A percentile compares a stretch with the other conserved stretches of the same genome.
phyloP scores from a whole-genome alignment of 2,888 invertebrate species.

The Drosophila paranaensis region DNA sequence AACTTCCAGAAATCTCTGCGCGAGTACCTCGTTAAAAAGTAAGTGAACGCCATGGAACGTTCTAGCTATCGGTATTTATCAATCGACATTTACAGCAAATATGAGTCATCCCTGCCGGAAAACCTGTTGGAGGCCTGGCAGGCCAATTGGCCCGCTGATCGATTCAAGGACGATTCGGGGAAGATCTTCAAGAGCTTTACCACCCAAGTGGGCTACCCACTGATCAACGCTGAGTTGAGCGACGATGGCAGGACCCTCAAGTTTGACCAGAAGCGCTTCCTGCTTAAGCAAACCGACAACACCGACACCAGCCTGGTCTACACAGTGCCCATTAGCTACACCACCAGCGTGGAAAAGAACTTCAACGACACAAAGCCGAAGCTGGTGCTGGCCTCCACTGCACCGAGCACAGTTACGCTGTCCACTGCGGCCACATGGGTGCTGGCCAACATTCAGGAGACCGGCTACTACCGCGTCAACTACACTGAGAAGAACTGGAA shows the following conservation, averaged over 20 bases:
- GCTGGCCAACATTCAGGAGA: conserved; percentile 82
- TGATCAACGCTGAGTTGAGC: conserved; percentile 85
- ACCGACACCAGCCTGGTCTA: conserved; percentile 62
- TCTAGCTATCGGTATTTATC: not conserved
- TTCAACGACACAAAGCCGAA: conserved; percentile 71
- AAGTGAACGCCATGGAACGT: conserved; percentile 39
- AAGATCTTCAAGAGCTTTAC: conserved; percentile 87
- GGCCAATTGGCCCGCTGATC: conserved; percentile 69
- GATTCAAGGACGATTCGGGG: conserved; percentile 68
- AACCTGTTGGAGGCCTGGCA: conserved; percentile 86
- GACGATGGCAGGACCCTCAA: conserved; percentile 45
- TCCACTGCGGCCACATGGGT: conserved; percentile 64
- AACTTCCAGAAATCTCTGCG: conserved; percentile 86
- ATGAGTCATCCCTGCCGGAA: conserved; percentile 84
- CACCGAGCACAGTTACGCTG: conserved; percentile 3
- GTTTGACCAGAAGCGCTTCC: conserved; percentile 80
- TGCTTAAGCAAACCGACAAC: conserved; percentile 70
- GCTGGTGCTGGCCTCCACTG: conserved; percentile 56
- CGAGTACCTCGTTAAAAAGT: conserved; percentile 85
- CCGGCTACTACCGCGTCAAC: conserved; percentile 88
- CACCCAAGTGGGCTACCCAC: conserved; percentile 88
- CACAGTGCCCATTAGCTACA: conserved; percentile 81
- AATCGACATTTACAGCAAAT: conserved; percentile 48
- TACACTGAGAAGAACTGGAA: conserved; percentile 89
- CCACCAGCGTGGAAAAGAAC: conserved; percentile 65